Conservation (phyloP, 2,797 vertebrate species). For the Nasua narica region DNA sequence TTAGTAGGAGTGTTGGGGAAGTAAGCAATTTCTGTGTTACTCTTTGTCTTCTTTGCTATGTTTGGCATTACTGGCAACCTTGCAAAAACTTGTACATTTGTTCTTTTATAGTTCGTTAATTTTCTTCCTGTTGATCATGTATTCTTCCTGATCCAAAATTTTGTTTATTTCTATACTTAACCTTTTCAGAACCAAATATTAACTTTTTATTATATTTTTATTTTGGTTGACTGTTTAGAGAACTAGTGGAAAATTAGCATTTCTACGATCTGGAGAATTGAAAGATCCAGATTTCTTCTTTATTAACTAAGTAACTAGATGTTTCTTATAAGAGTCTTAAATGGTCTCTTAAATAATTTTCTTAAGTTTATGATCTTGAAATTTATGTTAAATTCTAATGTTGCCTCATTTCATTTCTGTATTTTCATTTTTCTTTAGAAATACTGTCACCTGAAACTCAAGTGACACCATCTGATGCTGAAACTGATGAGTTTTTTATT, state of each 20-base stretch:
- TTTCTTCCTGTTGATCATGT: conserved; percentile 18
- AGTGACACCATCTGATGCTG: conserved; percentile 41
- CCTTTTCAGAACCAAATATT: neutral
- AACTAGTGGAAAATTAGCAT: conserved; percentile 27
- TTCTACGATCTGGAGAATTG: neutral
- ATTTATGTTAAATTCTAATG: conserved; percentile 22
- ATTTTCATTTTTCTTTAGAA: conserved; percentile 52
- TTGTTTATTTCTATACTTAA: neutral
- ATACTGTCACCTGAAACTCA: conserved; percentile 36
- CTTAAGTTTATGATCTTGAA: conserved; percentile 44
- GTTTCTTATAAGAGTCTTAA: conserved; percentile 19
- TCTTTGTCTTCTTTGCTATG: neutral
- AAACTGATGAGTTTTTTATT: conserved; percentile 34
- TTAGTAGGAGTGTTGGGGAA: neutral
- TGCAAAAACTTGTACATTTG: neutral
- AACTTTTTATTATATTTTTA: neutral
- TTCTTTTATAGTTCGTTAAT: conserved; percentile 10
- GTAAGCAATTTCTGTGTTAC: neutral
- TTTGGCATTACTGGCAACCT: neutral
- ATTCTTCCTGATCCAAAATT: neutral
- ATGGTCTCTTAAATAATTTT: conserved; percentile 2
- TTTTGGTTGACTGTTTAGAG: neutral
- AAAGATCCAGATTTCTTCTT: neutral
- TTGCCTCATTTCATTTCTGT: conserved; percentile 30
- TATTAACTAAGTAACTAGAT: neutral